Percentiles rank a stretch among this genome's conserved stretches.
phyloP scores from a whole-genome alignment of 2,113 vertebrate genomes.

The Sula dactylatra region DNA sequence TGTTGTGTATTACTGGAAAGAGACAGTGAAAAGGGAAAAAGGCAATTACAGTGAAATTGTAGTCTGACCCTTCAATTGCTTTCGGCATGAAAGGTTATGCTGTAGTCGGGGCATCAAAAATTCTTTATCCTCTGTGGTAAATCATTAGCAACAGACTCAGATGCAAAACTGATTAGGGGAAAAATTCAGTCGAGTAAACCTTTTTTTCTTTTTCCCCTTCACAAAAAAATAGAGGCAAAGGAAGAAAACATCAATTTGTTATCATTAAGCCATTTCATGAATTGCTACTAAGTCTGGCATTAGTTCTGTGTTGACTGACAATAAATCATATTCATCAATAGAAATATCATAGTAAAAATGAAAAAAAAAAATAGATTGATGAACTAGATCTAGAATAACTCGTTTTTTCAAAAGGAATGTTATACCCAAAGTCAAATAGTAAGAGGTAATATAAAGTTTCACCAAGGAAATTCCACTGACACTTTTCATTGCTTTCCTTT shows the following conservation, averaged over 20 bases:
- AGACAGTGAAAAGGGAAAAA: slow-evolving; percentile 67
- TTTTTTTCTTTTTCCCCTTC: neutral
- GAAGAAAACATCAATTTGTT: neutral
- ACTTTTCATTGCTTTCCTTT: neutral
- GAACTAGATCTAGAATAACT: neutral
- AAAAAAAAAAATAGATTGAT: neutral
- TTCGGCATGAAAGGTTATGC: slow-evolving; percentile 51
- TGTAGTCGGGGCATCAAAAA: neutral
- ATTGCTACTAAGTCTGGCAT: neutral
- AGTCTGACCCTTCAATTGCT: slow-evolving; percentile 73
- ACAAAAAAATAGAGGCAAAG: neutral
- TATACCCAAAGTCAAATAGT: neutral
- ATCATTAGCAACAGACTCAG: neutral
- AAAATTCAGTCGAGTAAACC: neutral
- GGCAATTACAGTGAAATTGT: slow-evolving; percentile 73
- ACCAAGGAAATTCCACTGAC: neutral
- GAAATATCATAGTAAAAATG: neutral
- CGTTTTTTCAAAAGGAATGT: neutral
- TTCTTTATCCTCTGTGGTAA: neutral
- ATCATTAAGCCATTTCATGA: neutral
- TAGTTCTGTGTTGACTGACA: neutral
- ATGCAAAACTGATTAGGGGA: neutral
- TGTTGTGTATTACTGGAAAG: slow-evolving; percentile 69
- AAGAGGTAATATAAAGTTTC: neutral
- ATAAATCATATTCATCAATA: neutral